Evolutionary conservation across 2,888 invertebrate species (phyloP).

Genomic region (Chorisops tibialis): DNA sequence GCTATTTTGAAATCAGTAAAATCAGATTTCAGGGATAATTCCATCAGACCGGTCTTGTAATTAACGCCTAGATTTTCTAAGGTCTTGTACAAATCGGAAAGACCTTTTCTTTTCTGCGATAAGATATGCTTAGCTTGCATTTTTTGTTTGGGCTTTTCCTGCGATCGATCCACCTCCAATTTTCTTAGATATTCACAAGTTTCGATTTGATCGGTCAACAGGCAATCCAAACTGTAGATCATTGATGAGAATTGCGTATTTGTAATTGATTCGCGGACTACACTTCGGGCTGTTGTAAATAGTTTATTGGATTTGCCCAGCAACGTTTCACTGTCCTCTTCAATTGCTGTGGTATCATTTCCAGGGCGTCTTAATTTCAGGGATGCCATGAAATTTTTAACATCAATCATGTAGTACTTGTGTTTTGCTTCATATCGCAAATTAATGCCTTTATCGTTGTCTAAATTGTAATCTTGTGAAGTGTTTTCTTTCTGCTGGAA

Average conservation of each 20-base stretch:
- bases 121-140: constrained; percentile 76
- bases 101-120: constrained; percentile 78
- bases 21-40: constrained; percentile 55
- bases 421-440: constrained; percentile 46
- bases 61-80: constrained; percentile 74
- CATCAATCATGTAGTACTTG: constrained; percentile 44
- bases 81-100: constrained; percentile 82
- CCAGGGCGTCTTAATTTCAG: constrained; percentile 37
- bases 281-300: constrained; percentile 60
- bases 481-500: constrained; percentile 50
- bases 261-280: constrained; percentile 63
- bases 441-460: constrained; percentile 44
- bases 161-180: constrained; percentile 56
- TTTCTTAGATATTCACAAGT: constrained; percentile 65
- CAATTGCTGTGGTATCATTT: background rate
- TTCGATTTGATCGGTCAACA: constrained; percentile 64
- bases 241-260: constrained; percentile 59
- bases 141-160: constrained; percentile 67
- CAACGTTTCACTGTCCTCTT: constrained; percentile 28
- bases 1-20: constrained; percentile 61
- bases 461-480: constrained; percentile 44
- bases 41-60: constrained; percentile 73
- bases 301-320: constrained; percentile 51
- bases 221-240: constrained; percentile 63
- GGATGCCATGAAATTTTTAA: constrained; percentile 46